phyloP scores from a whole-genome alignment of 2,797 vertebrate genomes.

The Nyctalus aviator region DNA sequence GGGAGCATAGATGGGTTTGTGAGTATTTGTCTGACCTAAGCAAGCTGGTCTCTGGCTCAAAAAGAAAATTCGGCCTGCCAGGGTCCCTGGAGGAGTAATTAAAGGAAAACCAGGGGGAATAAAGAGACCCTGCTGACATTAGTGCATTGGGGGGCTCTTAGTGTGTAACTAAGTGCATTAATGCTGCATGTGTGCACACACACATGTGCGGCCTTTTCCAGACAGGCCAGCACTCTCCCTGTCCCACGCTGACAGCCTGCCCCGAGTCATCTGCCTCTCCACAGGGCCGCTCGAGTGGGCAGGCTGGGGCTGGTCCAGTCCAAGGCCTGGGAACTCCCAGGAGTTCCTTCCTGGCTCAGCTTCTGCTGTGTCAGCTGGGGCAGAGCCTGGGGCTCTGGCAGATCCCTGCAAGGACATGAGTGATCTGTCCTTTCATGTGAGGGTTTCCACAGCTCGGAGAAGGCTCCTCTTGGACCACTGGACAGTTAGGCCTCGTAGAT shows the following conservation, averaged over 20 bases:
- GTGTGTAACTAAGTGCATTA: not conserved
- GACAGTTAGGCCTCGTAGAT: not conserved
- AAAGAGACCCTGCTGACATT: not conserved
- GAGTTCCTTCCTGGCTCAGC: not conserved
- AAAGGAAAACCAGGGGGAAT: not conserved
- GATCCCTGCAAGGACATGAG: not conserved
- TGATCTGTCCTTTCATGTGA: not conserved
- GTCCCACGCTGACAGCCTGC: not conserved
- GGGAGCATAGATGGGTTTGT: not conserved
- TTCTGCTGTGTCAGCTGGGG: not conserved
- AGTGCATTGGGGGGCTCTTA: not conserved
- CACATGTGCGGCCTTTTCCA: not conserved
- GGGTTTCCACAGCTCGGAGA: not conserved
- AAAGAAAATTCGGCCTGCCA: not conserved
- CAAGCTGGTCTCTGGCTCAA: not conserved
- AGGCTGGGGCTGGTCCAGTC: not conserved
- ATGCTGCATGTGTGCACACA: fast-evolving
- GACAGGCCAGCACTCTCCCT: no score
- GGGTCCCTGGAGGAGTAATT: slow-evolving; percentile 32
- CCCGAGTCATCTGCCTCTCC: not conserved
- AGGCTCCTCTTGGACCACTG: not conserved
- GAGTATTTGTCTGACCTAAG: not conserved
- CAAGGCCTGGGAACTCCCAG: not conserved
- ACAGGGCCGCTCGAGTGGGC: not conserved
- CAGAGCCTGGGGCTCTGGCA: not conserved